These are phyloP conservation scores for Microcebus ravelobensis DNA, from an alignment of 2,113 vertebrate species.

Conservation along the genomic window DNA sequence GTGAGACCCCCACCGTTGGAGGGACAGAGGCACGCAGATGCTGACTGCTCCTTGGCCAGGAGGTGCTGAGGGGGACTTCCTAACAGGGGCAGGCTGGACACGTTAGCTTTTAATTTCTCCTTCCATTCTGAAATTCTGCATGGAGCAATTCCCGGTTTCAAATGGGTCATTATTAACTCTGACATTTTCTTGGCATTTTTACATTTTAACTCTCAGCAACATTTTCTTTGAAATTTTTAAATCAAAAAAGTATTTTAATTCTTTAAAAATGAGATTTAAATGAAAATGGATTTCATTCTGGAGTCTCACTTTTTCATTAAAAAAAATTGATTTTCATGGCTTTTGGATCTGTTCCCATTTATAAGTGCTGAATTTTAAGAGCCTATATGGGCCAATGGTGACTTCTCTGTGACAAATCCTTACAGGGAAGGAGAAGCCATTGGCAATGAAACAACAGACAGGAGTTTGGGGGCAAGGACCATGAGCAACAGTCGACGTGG, in stretches of 20 bases:
- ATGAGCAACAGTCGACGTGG: neutral
- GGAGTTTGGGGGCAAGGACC: neutral
- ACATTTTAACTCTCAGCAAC: conserved; percentile 57
- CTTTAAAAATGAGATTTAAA: conserved; percentile 72
- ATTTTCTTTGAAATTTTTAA: conserved; percentile 65
- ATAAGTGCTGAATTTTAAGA: conserved; percentile 46
- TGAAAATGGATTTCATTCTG: conserved; percentile 68
- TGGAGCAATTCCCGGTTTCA: conserved; percentile 30
- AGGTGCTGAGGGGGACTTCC: neutral
- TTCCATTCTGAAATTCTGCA: conserved; percentile 49
- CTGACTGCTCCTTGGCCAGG: neutral
- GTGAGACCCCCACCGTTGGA: neutral
- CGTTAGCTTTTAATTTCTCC: neutral
- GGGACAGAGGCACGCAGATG: neutral
- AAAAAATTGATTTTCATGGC: conserved; percentile 54
- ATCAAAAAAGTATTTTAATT: conserved; percentile 61
- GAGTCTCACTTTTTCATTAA: conserved; percentile 48
- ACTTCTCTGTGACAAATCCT: conserved; percentile 26
- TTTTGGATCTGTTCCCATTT: conserved; percentile 30
- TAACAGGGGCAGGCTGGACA: neutral
- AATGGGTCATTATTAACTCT: conserved; percentile 59
- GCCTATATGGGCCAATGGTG: neutral
- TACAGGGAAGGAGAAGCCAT: neutral
- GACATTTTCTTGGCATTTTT: conserved; percentile 77
- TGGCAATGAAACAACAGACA: neutral